Evolutionary conservation across 1,140 invertebrate species (phyloP), one percentile per base, ranked within the genome.

Genomic region (Hypsibius dujardini): DNA sequence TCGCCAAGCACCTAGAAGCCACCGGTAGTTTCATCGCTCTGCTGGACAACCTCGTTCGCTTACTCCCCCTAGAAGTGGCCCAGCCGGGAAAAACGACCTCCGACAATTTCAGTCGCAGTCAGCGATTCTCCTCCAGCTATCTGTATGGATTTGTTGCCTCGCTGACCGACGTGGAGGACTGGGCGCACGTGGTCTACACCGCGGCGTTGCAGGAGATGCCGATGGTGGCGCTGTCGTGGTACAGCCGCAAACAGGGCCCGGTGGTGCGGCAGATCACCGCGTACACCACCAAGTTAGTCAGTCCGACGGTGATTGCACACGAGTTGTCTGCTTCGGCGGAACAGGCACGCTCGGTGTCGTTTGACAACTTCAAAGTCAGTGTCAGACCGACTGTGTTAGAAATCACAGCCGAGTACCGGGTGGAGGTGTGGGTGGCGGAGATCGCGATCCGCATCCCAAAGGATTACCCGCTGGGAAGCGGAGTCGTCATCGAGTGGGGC

Each of bases 331-430:
- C 42, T 3, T 12, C 62, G 45, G 62, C 12, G 12, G 12, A 15
- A 15, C 62, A 67, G 42, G 62, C 62, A 7, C 62, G 62, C 12
- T 3, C 12, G 7, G 42, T 67, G 3, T 12, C 42, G 12, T 45
- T 67, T 12, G 62, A 67, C 45, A 67, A 67, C 62, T 67, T 67
- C 62, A 67, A 67, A 42, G 62, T 67, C 62, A 67, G 42, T 42
- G 62, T 67, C 12, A 12, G 62, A 42, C 62, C 62, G 62, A 67
- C 62, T 3, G 62, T 67, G 42, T 12, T 3, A 3, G 62, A 67
- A 67, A 67, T 67, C 42, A 67, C 62, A 12, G 62, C 62, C 7
- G 62, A 67, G 45, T 67, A 67, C 42, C 62, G 62, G 12, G 62
- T 67, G 12, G 62, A 67, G 45, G 12, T 45, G 7, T 67, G 62